Percentiles rank a stretch among this genome's conserved stretches.
These are phyloP conservation scores for Liodrosophila aerea DNA, from an alignment of 2,888 invertebrate species.

Conservation along the genomic window DNA sequence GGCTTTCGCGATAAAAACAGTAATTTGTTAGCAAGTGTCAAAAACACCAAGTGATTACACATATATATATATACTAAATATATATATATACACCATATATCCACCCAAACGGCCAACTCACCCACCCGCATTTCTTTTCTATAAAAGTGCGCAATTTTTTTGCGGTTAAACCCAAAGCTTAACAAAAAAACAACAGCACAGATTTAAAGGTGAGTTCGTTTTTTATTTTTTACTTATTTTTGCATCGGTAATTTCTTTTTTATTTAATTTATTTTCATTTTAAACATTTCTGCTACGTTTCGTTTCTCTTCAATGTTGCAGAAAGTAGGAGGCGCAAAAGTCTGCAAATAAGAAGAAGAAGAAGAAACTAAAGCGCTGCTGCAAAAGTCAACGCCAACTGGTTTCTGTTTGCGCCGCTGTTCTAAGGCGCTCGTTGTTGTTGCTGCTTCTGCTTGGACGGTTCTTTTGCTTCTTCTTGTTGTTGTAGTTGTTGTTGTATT, in stretches of 20 bases:
- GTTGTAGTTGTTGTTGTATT: constrained; percentile 28
- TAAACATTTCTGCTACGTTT: constrained; percentile 33
- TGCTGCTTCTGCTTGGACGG: constrained; percentile 2
- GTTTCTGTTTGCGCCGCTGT: constrained; percentile 44
- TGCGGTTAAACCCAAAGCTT: constrained; percentile 30
- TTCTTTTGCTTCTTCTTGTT: constrained; percentile 5
- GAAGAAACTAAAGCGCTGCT: constrained; percentile 34
- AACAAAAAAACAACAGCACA: constrained; percentile 19
- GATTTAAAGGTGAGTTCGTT: constrained; percentile 43
- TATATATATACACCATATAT: constrained; percentile 35
- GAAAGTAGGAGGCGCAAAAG: constrained; percentile 23
- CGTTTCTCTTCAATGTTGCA: constrained; percentile 30
- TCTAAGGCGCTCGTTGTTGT: constrained; percentile 9
- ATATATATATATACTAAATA: constrained; percentile 23
- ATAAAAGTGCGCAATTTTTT: constrained; percentile 50
- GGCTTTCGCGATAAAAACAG: constrained; percentile 46
- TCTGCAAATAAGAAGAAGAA: constrained; percentile 29
- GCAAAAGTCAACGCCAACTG: constrained; percentile 53
- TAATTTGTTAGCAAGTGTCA: constrained; percentile 36
- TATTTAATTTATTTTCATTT: too few relatives aligned
- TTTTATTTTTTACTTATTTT: constrained; percentile 17
- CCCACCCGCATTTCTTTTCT: constrained; percentile 52
- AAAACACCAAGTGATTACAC: constrained; percentile 40
- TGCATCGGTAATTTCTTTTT: constrained; percentile 14
- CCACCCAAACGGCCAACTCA: constrained; percentile 35